These are phyloP conservation scores for Aurelia sp. DNA, from an alignment of 30 jellyfish, hydroid and myxozoan species.

Conservation along the genomic window DNA sequence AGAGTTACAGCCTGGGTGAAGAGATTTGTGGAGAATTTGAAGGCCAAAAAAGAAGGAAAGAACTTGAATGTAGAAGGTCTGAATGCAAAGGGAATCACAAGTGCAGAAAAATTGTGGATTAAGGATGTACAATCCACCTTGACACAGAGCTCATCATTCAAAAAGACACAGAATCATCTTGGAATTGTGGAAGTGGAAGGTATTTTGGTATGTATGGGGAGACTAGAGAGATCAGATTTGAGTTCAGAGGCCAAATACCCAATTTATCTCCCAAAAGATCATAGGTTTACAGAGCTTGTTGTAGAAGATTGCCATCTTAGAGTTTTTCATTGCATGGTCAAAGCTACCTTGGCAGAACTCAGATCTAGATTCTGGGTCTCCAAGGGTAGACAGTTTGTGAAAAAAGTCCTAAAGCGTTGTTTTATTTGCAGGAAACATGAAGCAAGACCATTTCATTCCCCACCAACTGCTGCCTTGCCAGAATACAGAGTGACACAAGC, in stretches of 20 bases:
- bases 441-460: constrained; percentile 23
- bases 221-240: constrained; percentile 50
- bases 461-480: constrained; percentile 55
- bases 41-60: constrained; percentile 13
- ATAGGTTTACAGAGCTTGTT: constrained; percentile 30
- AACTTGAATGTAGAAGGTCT: constrained; percentile 13
- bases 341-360: constrained; percentile 55
- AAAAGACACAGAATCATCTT: constrained; percentile 11
- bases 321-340: constrained; percentile 36
- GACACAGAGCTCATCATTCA: neutral
- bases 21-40: constrained; percentile 28
- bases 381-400: constrained; percentile 64
- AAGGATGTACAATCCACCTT: constrained; percentile 25
- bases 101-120: constrained; percentile 46
- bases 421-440: neutral
- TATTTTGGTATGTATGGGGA: constrained; percentile 38
- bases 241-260: constrained; percentile 30
- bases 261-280: constrained; percentile 45
- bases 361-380: constrained; percentile 65
- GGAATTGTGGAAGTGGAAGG: constrained; percentile 34
- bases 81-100: constrained; percentile 20
- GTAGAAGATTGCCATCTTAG: constrained; percentile 36
- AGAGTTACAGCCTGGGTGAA: constrained; percentile 48
- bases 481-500: constrained; percentile 60
- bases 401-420: constrained; percentile 35